A percentile compares a stretch with the other conserved stretches of the same genome.
Conservation (phyloP, 2,797 vertebrate species). For the Epinephelus awoara region DNA sequence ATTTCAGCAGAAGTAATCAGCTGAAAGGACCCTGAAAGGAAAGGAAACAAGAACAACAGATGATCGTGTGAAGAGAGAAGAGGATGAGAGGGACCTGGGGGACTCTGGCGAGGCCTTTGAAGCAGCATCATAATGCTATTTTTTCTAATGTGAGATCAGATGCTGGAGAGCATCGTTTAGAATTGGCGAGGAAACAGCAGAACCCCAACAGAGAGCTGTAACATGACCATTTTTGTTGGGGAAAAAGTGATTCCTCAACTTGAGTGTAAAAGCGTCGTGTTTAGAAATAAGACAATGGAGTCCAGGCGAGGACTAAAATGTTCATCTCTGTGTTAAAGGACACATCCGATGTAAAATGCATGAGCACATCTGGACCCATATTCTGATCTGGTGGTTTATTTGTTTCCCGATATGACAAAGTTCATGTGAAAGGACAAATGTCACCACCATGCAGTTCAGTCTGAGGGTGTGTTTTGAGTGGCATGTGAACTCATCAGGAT, state of each 20-base stretch:
- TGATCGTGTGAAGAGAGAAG: constrained; percentile 1
- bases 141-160: constrained; percentile 27
- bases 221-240: not conserved
- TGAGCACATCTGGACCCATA: not conserved
- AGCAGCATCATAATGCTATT: constrained; percentile 14
- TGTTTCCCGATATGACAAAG: constrained; percentile 6
- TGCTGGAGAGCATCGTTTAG: constrained; percentile 17
- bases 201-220: not conserved
- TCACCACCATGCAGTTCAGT: not conserved
- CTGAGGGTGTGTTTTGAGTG: constrained; percentile 8
- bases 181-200: constrained; percentile 5
- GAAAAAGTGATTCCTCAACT: not conserved
- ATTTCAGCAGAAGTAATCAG: not conserved
- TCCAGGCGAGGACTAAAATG: not conserved
- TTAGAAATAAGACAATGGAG: not conserved
- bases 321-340: too few species aligned
- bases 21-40: not conserved
- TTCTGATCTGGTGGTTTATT: constrained; percentile 5
- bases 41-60: constrained; percentile 21
- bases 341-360: not conserved
- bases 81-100: constrained; percentile 1
- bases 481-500: not conserved
- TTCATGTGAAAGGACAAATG: not conserved
- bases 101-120: constrained; percentile 15
- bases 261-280: not conserved